Base-by-base conservation (phyloP, 2,113 vertebrate genomes). In the Sapayoa aenigma region DNA sequence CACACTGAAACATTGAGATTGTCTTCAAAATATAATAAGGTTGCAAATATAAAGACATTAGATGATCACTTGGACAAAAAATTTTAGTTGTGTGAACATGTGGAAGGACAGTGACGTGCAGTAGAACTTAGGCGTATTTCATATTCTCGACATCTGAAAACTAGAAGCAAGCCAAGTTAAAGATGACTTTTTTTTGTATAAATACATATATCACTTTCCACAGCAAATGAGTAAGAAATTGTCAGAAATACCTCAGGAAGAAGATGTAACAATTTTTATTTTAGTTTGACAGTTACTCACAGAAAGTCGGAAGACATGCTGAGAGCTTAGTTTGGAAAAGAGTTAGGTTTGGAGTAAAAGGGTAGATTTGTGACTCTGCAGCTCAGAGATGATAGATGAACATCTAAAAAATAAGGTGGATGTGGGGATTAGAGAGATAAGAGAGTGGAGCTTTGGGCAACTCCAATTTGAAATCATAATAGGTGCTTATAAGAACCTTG, bases 211-310 rank as follows among this genome's bases (percentile, higher is more conserved):
- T 6, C 28, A 30, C 84, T 55, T 49, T 74, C 28, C 23, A 16
- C 19, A 31, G n/a, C 33, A 87, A 87, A 25, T 37, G 35, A 79
- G 11, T 52, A 46, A 88, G 62, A 87, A 94, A 44, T 12, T 14
- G 79, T 9, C 16, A 66, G 31, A 85, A 95, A 79, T 82, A 37
- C 33, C 31, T 73, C 28, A 44, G 33, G 74, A 91, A 90, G 39
- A 83, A 75, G 56, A 52, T 75, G 60, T 71, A 59, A 42, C 16
- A 14, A n/a, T 71, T 89, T 47, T 84, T 73, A 89, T 9, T 35
- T 84, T 91, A 62, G 81, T 87, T 78, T 93, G 78, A 85, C 60
- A 79, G 60, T 47, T 92, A 75, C 50, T 31, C 33, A 30, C 42
- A 55, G 21, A 52, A 91, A 9, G 42, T 81, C 31, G 67, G 53